Evolutionary conservation across 2,797 vertebrate genomes (phyloP).

Genomic region (Notolepis coatsorum): DNA sequence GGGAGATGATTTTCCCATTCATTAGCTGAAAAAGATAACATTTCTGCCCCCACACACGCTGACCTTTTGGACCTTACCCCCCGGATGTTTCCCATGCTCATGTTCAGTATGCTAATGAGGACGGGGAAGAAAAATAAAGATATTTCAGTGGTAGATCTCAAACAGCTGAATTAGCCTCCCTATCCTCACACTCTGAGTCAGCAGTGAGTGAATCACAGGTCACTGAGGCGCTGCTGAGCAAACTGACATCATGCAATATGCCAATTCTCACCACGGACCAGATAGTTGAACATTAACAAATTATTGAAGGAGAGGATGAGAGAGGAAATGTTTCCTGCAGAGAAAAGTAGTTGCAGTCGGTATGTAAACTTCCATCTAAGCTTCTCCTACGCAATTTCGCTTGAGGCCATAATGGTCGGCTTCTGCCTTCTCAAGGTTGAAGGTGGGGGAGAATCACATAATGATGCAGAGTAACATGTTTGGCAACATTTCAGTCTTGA

Average conservation of each 20-base stretch:
- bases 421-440: conserved; percentile 1
- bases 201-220: conserved; percentile 67
- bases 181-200: conserved; percentile 79
- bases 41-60: conserved; percentile 51
- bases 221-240: conserved; percentile 40
- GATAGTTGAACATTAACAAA: conserved; percentile 49
- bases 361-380: conserved; percentile 17
- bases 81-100: conserved; percentile 57
- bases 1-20: conserved; percentile 41
- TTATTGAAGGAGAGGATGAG: conserved; percentile 41
- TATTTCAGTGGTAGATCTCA: conserved; percentile 49
- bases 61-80: conserved; percentile 53
- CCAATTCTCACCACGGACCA: conserved; percentile 57
- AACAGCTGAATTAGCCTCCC: conserved; percentile 67
- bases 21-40: conserved; percentile 59
- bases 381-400: conserved; percentile 18
- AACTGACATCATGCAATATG: conserved; percentile 66
- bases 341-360: conserved; percentile 7
- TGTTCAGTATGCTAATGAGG: conserved; percentile 68
- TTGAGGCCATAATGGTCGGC: conserved; percentile 19
- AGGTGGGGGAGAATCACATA: not conserved
- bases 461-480: conserved; percentile 1
- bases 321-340: conserved; percentile 26
- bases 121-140: conserved; percentile 61
- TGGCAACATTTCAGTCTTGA: not conserved